Conservation (phyloP, 2,888 invertebrate species). For the Epinotia demarniana region DNA sequence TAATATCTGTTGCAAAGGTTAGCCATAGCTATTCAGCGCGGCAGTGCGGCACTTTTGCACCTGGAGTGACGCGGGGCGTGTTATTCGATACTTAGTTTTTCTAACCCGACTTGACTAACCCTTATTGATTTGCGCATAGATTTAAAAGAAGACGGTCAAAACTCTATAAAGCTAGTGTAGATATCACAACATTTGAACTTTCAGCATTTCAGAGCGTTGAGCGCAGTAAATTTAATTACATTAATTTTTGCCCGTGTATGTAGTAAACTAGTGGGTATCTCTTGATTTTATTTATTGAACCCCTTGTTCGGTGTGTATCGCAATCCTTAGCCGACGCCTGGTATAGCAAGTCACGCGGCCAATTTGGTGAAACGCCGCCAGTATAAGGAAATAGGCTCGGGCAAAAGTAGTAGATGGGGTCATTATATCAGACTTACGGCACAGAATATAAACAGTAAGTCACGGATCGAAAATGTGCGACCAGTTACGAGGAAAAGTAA, state of each 20-base stretch:
- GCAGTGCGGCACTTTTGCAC: too few relatives aligned
- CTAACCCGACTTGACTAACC: too few relatives aligned
- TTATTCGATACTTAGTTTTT: too few relatives aligned
- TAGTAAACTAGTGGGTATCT: too few relatives aligned
- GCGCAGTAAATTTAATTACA: too few relatives aligned
- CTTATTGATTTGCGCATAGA: too few relatives aligned
- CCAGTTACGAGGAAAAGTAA: not conserved
- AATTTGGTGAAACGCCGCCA: conserved; percentile 72
- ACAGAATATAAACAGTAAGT: conserved; percentile 34
- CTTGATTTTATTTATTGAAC: conserved; percentile 1
- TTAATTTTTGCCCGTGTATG: too few relatives aligned
- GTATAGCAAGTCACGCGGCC: conserved; percentile 76
- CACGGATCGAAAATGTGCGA: not conserved
- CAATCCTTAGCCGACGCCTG: conserved; percentile 54
- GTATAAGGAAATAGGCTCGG: conserved; percentile 66
- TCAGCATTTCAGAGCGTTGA: not conserved
- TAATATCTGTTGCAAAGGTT: too few relatives aligned
- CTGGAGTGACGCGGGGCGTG: too few relatives aligned
- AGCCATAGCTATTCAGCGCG: too few relatives aligned
- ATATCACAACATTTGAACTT: not conserved
- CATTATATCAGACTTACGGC: conserved; percentile 56
- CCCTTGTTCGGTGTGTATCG: conserved; percentile 50
- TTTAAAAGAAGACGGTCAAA: not conserved
- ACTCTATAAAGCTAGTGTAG: not conserved
- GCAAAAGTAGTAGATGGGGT: conserved; percentile 58